These are phyloP conservation scores for Portevinia maculata DNA, from an alignment of 2,888 invertebrate species.

Conservation along the genomic window DNA sequence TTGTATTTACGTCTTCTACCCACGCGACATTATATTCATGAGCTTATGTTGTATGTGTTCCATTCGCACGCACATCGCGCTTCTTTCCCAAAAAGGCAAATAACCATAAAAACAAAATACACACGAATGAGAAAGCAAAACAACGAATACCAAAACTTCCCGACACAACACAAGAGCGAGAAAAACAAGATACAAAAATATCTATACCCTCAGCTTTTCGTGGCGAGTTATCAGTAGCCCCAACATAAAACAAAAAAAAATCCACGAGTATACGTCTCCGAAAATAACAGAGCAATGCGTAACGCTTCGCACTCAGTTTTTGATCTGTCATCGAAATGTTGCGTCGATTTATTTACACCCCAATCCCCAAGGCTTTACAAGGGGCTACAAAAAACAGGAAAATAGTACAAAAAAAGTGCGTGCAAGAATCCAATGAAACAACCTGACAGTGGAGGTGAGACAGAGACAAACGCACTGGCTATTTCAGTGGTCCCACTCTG, in stretches of 20 bases:
- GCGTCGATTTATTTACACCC: slow-evolving; percentile 52
- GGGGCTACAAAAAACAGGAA: background rate
- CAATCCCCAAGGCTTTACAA: background rate
- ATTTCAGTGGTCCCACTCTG: slow-evolving; percentile 42
- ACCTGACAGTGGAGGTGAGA: slow-evolving; percentile 11
- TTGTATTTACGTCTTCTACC: slow-evolving; percentile 42
- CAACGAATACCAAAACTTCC: slow-evolving; percentile 3
- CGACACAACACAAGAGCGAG: slow-evolving; percentile 16
- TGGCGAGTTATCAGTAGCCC: slow-evolving; percentile 17
- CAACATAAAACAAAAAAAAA: background rate
- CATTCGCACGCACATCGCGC: background rate
- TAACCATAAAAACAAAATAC: slow-evolving; percentile 40
- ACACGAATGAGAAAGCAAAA: slow-evolving; percentile 20
- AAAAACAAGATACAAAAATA: slow-evolving; percentile 26
- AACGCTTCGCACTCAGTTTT: slow-evolving; percentile 27
- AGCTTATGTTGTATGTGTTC: slow-evolving; percentile 28
- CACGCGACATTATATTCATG: slow-evolving; percentile 53
- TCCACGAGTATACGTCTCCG: slow-evolving; percentile 15
- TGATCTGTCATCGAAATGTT: slow-evolving; percentile 32
- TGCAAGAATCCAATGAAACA: slow-evolving; percentile 22
- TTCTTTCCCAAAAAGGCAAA: slow-evolving; percentile 24
- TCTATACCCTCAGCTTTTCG: background rate
- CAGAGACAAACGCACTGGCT: slow-evolving; percentile 31
- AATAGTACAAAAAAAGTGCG: slow-evolving; percentile 28
- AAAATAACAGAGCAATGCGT: slow-evolving; percentile 57